Evolutionary conservation across 2,888 invertebrate genomes (phyloP).

Genomic region (Acanthosepion esculentum): DNA sequence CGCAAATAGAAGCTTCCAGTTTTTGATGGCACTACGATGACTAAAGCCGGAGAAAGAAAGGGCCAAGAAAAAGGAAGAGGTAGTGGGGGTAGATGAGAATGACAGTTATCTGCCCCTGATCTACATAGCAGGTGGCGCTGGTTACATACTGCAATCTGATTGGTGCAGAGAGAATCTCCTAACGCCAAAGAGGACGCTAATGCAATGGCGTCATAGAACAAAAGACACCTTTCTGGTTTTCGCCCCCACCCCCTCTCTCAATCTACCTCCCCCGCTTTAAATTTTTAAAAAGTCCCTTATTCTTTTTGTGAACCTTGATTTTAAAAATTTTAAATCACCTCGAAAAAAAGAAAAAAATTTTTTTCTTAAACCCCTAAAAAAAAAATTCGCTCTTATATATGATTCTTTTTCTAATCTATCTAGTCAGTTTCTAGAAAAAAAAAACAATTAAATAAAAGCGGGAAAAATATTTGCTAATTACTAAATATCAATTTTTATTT

Average conservation of each 20-base stretch:
- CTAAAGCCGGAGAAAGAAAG: background rate
- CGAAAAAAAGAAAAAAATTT: too few relatives aligned
- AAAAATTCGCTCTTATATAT: too few relatives aligned
- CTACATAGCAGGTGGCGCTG: background rate
- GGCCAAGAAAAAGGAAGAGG: too few relatives aligned
- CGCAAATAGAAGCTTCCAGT: background rate
- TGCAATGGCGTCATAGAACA: constrained; percentile 21
- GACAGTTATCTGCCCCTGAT: background rate
- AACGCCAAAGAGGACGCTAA: background rate
- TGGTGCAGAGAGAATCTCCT: background rate
- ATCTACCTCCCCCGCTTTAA: background rate
- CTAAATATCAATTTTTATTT: too few relatives aligned
- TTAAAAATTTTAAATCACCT: too few relatives aligned
- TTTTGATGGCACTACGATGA: background rate
- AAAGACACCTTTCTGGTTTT: background rate
- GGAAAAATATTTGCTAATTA: too few relatives aligned
- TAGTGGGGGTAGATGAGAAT: background rate
- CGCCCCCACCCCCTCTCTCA: background rate
- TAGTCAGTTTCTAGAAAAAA: too few relatives aligned
- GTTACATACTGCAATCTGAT: background rate
- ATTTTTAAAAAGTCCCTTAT: background rate
- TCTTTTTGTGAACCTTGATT: too few relatives aligned
- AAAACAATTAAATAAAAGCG: too few relatives aligned
- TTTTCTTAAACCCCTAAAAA: too few relatives aligned
- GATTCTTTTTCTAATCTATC: too few relatives aligned